A percentile compares a stretch with the other conserved stretches of the same genome.
phyloP scores from a whole-genome alignment of 2,113 vertebrate genomes.

The Triplophysa siluroides region DNA sequence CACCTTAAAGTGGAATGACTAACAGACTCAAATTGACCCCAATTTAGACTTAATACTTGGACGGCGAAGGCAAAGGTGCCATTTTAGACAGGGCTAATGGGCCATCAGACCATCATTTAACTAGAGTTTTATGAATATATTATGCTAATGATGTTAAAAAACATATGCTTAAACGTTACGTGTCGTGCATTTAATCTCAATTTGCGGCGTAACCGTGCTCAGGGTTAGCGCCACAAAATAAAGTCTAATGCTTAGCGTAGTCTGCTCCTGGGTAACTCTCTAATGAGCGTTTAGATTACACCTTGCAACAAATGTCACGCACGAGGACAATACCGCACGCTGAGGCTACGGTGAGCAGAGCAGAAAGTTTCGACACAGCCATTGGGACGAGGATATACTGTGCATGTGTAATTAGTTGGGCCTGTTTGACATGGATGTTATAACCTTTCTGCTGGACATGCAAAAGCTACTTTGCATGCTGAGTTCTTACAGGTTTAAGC shows the following conservation, averaged over 20 bases:
- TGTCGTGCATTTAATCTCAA: conserved; percentile 10
- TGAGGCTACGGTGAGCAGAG: conserved; percentile 14
- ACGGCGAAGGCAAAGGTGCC: conserved; percentile 45
- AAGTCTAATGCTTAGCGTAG: not conserved
- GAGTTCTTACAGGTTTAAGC: conserved; percentile 2
- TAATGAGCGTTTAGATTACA: conserved; percentile 30
- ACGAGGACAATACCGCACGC: conserved; percentile 8
- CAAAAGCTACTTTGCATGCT: conserved; percentile 32
- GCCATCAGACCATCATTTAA: not conserved
- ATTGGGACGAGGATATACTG: conserved; percentile 2
- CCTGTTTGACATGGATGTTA: not conserved
- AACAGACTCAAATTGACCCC: conserved; percentile 57
- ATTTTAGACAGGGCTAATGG: conserved; percentile 49
- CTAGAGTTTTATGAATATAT: conserved; percentile 5
- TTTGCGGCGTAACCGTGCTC: not conserved
- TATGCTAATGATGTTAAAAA: not conserved
- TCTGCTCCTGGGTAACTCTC: conserved; percentile 27
- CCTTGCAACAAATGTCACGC: conserved; percentile 9
- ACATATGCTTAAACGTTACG: conserved; percentile 15
- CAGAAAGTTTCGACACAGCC: conserved; percentile 2
- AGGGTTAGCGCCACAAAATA: conserved; percentile 8
- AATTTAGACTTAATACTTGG: conserved; percentile 51
- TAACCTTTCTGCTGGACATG: conserved; percentile 37
- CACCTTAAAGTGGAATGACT: conserved; percentile 62
- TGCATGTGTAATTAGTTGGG: conserved; percentile 19